Evolutionary conservation across 2,797 vertebrate species (phyloP).

Genomic region (Oryzias sinensis): DNA sequence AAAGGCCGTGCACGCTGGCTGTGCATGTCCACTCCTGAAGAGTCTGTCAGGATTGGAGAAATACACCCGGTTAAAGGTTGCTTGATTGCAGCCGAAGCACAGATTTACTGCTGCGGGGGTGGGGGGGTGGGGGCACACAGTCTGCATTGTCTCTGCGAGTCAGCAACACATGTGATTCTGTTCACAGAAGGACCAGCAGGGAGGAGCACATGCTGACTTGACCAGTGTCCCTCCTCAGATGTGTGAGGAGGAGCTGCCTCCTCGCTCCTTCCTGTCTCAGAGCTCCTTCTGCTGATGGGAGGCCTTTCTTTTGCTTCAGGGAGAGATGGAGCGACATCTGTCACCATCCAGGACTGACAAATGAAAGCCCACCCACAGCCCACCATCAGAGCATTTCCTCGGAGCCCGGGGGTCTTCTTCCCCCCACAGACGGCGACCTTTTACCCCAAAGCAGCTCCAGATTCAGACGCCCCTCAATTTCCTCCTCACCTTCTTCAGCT

Average conservation of each 20-base stretch:
- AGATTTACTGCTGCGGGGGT: conserved; percentile 38
- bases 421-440: conserved; percentile 3
- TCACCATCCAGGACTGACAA: conserved; percentile 34
- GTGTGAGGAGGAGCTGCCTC: conserved; percentile 3
- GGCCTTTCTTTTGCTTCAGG: too few relatives aligned
- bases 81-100: conserved; percentile 31
- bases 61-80: conserved; percentile 31
- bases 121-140: not conserved
- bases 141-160: conserved; percentile 28
- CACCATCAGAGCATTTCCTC: conserved; percentile 37
- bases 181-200: conserved; percentile 10
- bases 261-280: not conserved
- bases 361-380: conserved; percentile 33
- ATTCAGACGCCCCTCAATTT: not conserved
- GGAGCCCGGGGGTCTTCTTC: conserved; percentile 23
- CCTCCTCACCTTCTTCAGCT: conserved; percentile 9
- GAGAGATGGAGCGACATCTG: conserved; percentile 45
- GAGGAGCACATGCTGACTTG: conserved; percentile 7
- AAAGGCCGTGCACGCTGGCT: too few relatives aligned
- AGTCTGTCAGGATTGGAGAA: conserved; percentile 37
- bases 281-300: too few relatives aligned
- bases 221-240: conserved; percentile 4
- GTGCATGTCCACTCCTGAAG: conserved; percentile 1
- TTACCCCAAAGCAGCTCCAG: not conserved
- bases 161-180: conserved; percentile 37